Conservation (phyloP, 1,140 invertebrate genomes). For the Aphis gossypii region DNA sequence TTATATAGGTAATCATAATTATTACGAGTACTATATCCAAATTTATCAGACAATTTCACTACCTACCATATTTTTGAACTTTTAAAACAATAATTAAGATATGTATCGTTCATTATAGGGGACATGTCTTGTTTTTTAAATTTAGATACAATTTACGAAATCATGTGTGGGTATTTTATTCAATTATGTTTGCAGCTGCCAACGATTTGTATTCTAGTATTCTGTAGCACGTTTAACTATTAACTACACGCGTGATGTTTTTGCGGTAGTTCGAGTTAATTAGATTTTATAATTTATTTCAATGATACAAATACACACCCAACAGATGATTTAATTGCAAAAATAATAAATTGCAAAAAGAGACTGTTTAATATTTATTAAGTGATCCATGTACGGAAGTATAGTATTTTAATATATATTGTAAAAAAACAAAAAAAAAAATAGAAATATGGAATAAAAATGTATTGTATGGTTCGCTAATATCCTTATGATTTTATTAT, state of each 20-base stretch:
- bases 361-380: neutral
- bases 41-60: neutral
- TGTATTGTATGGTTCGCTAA: no score
- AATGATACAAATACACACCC: neutral
- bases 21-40: neutral
- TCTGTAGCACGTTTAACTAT: neutral
- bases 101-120: neutral
- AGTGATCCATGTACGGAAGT: neutral
- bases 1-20: neutral
- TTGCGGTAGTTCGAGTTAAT: neutral
- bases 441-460: neutral
- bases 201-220: neutral
- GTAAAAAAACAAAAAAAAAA: neutral
- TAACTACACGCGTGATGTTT: neutral
- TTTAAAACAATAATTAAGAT: neutral
- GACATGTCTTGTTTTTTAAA: neutral
- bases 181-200: neutral
- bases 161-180: neutral
- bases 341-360: neutral
- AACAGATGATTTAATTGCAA: neutral
- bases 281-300: slow-evolving; percentile 5
- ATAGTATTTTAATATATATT: neutral
- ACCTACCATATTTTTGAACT: neutral
- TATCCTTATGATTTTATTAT: neutral
- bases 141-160: neutral